Base-by-base conservation (phyloP, 2,797 vertebrate species). In the Lepilemur septentrionalis region DNA sequence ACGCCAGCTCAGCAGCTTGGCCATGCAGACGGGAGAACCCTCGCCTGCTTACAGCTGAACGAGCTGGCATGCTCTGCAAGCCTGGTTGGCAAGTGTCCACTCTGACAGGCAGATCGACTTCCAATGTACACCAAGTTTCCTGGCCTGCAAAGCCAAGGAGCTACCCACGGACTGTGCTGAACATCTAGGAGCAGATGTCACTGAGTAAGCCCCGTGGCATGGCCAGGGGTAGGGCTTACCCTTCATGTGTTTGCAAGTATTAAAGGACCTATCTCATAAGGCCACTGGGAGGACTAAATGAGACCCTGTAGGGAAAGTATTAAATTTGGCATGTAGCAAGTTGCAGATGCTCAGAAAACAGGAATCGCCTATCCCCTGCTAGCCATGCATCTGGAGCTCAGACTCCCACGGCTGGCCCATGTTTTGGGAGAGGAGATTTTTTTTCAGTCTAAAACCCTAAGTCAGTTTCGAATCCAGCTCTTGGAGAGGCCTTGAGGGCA, bases 21-120 rank as follows among this genome's bases (percentile, higher is more conserved):
- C 22, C 11, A 1, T 0, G 0, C 50, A 73, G 11, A 0, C 0
- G 0, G 23, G 13, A 76, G 50, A 61, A 8, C 15, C 35, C 75
- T n/a, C 18, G 1, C 25, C 32, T 12, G n/a, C 22, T 23, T 46
- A 0, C 22, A 8, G 28, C 57, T 0, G 30, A 76, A 67, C 1
- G 2, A n/a, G 18, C 0, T 48, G n/a, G 22, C 32, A 22, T 32
- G 25, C 32, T 80, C 94, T 4, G 5, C 5, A 22, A 25, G 18
- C 30, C 87, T 59, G 32, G 20, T 41, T 18, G 15, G 22, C 48
- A 9, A 11, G 12, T 14, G 13, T 38, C 15, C 63, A 3, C 75
- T 55, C 46, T 9, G 55, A 57, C 18, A 46, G 28, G 65, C 30
- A 41, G 35, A 43, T 18, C 5, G 7, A 9, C 28, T 41, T 25